A percentile compares a stretch with the other conserved stretches of the same genome.
These are phyloP conservation scores for Sympetrum striolatum DNA, from an alignment of 2,888 invertebrate genomes.

Conservation along the genomic window DNA sequence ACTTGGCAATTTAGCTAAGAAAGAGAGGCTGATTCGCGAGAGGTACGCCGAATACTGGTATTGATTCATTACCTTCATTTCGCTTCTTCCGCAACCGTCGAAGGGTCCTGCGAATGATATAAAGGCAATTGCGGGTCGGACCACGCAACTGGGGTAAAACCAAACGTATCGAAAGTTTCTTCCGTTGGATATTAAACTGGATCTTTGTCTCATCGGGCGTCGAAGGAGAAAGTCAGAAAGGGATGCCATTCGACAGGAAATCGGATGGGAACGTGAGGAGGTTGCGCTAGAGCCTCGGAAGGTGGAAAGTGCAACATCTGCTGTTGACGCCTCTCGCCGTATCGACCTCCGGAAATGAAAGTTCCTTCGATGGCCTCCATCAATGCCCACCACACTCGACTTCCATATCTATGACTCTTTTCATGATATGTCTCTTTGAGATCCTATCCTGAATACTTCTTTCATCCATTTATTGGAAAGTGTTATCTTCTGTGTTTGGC, in stretches of 20 bases:
- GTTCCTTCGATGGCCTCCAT: neutral
- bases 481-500: neutral
- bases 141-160: neutral
- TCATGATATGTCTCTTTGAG: neutral
- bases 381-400: conserved; percentile 2
- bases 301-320: conserved; percentile 32
- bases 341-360: neutral
- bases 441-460: neutral
- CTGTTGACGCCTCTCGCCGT: conserved; percentile 11
- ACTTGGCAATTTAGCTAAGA: too few relatives aligned
- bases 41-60: too few relatives aligned
- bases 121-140: too few relatives aligned
- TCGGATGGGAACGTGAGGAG: neutral
- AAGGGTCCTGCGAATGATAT: too few relatives aligned
- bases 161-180: neutral
- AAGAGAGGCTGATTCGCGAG: too few relatives aligned
- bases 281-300: neutral
- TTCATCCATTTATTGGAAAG: neutral
- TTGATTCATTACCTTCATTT: too few relatives aligned
- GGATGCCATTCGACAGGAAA: neutral
- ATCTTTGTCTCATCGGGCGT: neutral
- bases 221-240: neutral
- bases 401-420: neutral
- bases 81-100: too few relatives aligned
- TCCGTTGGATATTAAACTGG: neutral